Conservation (phyloP, 2,113 vertebrate species). For the Alaudala cheleensis region DNA sequence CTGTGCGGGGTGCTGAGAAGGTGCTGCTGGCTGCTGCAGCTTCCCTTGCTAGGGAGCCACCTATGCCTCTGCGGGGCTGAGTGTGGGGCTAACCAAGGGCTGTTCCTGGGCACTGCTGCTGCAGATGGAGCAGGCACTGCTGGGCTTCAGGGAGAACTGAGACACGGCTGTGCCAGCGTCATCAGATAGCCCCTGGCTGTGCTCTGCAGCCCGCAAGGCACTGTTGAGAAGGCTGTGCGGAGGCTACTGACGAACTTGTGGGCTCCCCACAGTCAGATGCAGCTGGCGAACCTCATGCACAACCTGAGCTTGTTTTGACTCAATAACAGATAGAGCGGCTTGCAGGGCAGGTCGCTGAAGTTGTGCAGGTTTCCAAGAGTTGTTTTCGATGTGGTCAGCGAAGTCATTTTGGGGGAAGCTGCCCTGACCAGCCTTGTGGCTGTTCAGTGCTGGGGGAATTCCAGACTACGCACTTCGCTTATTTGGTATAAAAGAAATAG, state of each 20-base stretch:
- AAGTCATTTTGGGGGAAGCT: neutral
- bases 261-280: neutral
- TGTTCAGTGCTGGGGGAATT: neutral
- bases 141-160: neutral
- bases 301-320: neutral
- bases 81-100: neutral
- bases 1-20: neutral
- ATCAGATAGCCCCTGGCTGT: neutral
- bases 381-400: neutral
- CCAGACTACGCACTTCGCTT: neutral
- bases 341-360: neutral
- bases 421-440: neutral
- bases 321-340: neutral
- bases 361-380: neutral
- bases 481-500: neutral
- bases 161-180: neutral
- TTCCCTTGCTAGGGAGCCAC: neutral
- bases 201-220: neutral
- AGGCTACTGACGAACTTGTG: neutral
- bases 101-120: neutral
- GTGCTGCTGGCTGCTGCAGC: neutral
- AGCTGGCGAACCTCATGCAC: neutral
- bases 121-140: neutral
- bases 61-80: neutral
- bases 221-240: neutral